These are phyloP conservation scores for Betta splendens DNA, from an alignment of 2,797 vertebrate species.

Conservation along the genomic window DNA sequence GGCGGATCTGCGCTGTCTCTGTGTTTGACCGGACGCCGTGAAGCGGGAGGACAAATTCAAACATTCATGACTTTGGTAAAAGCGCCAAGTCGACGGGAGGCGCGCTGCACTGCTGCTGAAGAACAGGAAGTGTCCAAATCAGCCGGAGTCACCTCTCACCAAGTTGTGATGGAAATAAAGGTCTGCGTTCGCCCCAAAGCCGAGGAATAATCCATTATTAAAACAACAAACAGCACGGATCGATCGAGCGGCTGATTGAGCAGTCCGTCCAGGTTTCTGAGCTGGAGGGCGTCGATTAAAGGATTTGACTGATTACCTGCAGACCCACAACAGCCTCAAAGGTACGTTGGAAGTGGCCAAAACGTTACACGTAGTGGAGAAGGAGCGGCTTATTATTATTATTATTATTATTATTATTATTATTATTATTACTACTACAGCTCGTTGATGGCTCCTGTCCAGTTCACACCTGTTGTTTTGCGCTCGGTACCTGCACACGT, in stretches of 20 bases:
- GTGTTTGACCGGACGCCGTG: slow-evolving; percentile 17
- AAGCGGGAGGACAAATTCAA: slow-evolving; percentile 1
- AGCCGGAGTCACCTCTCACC: not conserved
- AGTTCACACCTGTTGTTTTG: slow-evolving; percentile 53
- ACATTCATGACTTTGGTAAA: slow-evolving; percentile 48
- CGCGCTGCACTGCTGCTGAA: slow-evolving; percentile 7
- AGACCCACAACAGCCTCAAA: slow-evolving; percentile 33
- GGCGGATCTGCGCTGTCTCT: not conserved
- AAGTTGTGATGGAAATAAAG: slow-evolving; percentile 29
- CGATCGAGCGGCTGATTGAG: slow-evolving; percentile 33
- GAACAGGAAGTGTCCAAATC: too few species aligned
- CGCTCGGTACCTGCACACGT: slow-evolving; percentile 1
- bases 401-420: not conserved
- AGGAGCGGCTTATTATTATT: not conserved
- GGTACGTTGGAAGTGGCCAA: slow-evolving; percentile 56
- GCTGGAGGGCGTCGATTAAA: slow-evolving; percentile 62
- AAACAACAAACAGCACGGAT: slow-evolving; percentile 1
- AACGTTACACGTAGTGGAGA: not conserved
- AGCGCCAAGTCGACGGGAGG: slow-evolving; percentile 57
- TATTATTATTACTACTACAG: not conserved
- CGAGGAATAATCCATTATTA: slow-evolving; percentile 31
- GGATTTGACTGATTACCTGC: slow-evolving; percentile 51
- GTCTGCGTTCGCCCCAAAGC: not conserved
- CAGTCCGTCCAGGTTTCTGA: slow-evolving; percentile 31
- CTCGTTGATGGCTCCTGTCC: not conserved